Conservation (phyloP, 1,140 invertebrate genomes). For the Halictus rubicundus region DNA sequence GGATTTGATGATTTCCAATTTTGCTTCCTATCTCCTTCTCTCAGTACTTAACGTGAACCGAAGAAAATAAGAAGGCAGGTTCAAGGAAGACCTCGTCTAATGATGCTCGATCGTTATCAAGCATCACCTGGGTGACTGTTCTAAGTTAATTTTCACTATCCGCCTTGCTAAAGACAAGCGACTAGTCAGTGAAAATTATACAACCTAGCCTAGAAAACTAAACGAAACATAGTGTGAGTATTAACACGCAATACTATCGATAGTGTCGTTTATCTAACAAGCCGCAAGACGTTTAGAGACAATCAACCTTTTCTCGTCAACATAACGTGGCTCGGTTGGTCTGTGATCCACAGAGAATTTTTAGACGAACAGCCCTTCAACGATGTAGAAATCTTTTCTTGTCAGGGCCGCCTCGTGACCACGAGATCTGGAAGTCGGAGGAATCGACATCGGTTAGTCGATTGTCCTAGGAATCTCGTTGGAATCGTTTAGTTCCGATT, state of each 20-base stretch:
- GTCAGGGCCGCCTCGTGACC: not conserved
- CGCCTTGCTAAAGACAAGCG: not conserved
- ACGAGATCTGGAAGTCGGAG: not conserved
- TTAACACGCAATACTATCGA: too few relatives aligned
- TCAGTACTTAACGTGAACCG: not conserved
- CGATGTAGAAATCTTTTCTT: not conserved
- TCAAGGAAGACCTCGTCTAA: constrained; percentile 52
- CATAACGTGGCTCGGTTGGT: not conserved
- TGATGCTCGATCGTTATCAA: constrained; percentile 19
- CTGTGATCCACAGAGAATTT: not conserved
- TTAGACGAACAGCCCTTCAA: not conserved
- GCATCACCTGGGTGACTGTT: not conserved
- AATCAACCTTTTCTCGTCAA: not conserved
- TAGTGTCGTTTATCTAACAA: too few relatives aligned
- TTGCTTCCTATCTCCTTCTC: not conserved
- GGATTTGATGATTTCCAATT: not conserved
- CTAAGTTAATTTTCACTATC: not conserved
- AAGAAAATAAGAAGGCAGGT: constrained; percentile 12
- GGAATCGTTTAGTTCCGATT: not conserved
- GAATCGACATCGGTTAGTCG: not conserved
- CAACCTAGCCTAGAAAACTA: not conserved
- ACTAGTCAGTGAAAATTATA: not conserved
- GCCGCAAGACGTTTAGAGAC: not conserved
- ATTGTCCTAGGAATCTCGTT: not conserved
- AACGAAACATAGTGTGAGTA: not conserved